These are phyloP conservation scores for Dolichotis patagonum DNA, from an alignment of 2,113 vertebrate species.

Conservation along the genomic window DNA sequence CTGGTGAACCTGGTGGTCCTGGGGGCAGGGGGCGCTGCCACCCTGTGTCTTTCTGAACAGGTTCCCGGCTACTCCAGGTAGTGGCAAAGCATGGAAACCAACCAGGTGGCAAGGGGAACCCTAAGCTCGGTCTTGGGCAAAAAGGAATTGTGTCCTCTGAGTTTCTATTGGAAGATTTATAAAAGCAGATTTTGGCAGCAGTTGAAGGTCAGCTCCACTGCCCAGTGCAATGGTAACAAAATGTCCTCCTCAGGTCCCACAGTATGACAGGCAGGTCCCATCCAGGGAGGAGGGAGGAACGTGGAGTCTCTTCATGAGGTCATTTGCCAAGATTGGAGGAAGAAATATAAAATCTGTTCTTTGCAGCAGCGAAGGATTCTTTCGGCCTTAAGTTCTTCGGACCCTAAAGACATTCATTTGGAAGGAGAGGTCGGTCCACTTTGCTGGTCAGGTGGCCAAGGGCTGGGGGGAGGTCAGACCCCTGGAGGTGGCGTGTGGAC, in stretches of 20 bases:
- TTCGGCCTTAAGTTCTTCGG: constrained; percentile 30
- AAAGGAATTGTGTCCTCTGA: background rate
- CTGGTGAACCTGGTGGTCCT: background rate
- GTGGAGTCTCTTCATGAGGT: constrained; percentile 48
- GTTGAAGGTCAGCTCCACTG: constrained; percentile 57
- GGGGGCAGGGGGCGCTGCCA: background rate
- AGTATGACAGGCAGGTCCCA: constrained; percentile 45
- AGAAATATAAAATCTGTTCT: constrained; percentile 71
- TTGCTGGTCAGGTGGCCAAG: constrained; percentile 56
- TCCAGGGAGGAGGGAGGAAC: background rate
- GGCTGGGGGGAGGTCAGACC: constrained; percentile 12
- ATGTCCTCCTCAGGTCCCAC: background rate
- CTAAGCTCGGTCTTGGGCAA: background rate
- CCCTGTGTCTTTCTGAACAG: background rate
- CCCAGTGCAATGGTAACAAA: constrained; percentile 53
- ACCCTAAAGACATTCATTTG: background rate
- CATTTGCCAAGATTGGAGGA: constrained; percentile 45
- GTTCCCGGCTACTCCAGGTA: background rate
- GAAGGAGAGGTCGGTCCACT: constrained; percentile 43
- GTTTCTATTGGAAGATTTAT: constrained; percentile 51
- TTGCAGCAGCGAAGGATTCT: constrained; percentile 66
- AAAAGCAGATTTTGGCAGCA: constrained; percentile 74
- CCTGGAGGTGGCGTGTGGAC: constrained; percentile 27
- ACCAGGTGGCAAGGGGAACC: background rate
- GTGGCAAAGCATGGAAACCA: background rate